phyloP scores from a whole-genome alignment of 2,113 vertebrate species.

The Zootoca vivipara region DNA sequence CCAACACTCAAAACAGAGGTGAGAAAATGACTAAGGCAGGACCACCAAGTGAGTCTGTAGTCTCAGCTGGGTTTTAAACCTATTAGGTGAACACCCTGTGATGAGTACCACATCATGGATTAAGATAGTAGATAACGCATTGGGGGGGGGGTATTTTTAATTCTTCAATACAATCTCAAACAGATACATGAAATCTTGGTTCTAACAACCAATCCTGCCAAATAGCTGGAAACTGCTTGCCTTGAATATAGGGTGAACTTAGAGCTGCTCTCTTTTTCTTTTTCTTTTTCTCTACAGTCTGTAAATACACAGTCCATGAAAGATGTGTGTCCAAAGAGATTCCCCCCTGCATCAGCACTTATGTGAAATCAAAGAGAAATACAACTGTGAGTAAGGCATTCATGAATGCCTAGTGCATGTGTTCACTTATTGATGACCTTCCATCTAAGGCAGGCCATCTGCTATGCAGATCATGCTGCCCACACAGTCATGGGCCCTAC shows the following conservation, averaged over 20 bases:
- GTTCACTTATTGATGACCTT: background rate
- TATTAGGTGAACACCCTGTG: background rate
- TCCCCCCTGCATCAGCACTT: conserved; percentile 91
- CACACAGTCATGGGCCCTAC: background rate
- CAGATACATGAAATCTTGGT: background rate
- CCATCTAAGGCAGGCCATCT: background rate
- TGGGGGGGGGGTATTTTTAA: background rate
- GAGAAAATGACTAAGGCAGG: background rate
- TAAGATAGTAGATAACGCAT: background rate
- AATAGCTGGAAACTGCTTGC: background rate
- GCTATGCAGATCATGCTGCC: background rate
- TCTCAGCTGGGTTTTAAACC: background rate
- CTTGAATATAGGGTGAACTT: background rate
- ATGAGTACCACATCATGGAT: background rate
- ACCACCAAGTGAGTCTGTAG: background rate
- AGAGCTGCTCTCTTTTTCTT: background rate
- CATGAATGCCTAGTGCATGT: background rate
- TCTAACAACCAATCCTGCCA: background rate
- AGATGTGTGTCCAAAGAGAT: conserved; percentile 94
- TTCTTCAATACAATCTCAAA: background rate
- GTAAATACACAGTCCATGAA: conserved; percentile 94
- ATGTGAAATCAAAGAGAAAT: conserved; percentile 87
- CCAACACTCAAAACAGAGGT: background rate
- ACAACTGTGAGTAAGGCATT: conserved; percentile 79
- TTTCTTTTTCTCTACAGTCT: conserved; percentile 77